Evolutionary conservation across 2,113 vertebrate species (phyloP).

Genomic region (Cynoglossus semilaevis): DNA sequence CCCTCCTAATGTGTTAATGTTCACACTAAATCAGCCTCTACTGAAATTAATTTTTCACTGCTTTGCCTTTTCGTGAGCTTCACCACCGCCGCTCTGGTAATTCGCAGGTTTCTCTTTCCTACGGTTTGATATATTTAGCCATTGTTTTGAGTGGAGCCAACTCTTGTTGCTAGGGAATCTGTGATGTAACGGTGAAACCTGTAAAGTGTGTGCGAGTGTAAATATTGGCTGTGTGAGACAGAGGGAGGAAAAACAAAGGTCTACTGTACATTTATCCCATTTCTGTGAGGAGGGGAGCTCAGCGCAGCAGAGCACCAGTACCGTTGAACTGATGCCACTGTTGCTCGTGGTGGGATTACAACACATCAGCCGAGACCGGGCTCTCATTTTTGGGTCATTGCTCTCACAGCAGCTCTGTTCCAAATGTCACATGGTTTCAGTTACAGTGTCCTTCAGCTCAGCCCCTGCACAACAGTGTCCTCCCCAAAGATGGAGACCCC

Average conservation of each 20-base stretch:
- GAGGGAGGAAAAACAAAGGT: not conserved
- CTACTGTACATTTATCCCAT: conserved; percentile 2
- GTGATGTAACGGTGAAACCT: conserved; percentile 30
- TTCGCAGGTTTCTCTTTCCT: not conserved
- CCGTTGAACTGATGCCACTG: conserved; percentile 15
- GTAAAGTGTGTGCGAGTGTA: conserved; percentile 18
- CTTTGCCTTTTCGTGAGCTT: not conserved
- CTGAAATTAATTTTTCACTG: not conserved
- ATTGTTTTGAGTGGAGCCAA: conserved; percentile 12
- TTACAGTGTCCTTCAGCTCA: not conserved
- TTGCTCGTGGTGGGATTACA: not conserved
- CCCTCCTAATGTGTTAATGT: not conserved
- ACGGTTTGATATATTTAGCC: conserved; percentile 1
- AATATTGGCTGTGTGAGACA: conserved; percentile 12
- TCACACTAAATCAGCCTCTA: not conserved
- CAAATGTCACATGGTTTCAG: conserved; percentile 36
- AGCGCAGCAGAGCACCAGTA: conserved; percentile 4
- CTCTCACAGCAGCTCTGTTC: conserved; percentile 29
- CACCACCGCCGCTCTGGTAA: not conserved
- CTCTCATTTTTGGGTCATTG: conserved; percentile 18
- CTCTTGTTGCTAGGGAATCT: conserved; percentile 35
- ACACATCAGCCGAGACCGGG: not conserved
- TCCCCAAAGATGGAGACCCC: conserved; percentile 29
- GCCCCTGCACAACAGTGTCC: conserved; percentile 1
- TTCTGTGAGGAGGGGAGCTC: conserved; percentile 1